Base-by-base conservation (phyloP, 2,888 invertebrate species). In the Laspeyria flexula region DNA sequence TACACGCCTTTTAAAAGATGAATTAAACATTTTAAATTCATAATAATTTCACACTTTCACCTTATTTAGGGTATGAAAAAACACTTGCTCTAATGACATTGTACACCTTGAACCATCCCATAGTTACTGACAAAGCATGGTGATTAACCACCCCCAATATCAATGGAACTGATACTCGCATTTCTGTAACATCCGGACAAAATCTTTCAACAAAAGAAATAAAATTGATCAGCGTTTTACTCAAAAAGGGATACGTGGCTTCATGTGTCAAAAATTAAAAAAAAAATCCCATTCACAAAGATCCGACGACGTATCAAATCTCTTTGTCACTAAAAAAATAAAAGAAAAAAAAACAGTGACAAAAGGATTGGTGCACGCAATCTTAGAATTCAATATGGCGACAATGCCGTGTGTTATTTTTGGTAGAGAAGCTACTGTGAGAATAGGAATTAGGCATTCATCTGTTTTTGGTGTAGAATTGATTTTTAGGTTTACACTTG, bases 271-370 rank as follows among this genome's bases (percentile, higher is more conserved):
- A 65, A 70, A 57, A 52, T 35, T 10, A 65, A 77, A 73, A 77
- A 80, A 77, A 81, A 44, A 83, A 83, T 73, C 68, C 77, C 77
- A 85, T 83, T 84, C 81, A 87, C 69, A 72, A 78, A 76, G 56
- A 85, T 85, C 82, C 85, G 88, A 88, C 88, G 84, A 82, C 84
- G 87, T 86, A 90, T 90, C 89, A 87, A 84, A 86, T 83, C 82
- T 77, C 80, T 71, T 77, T 79, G 74, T 76, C 60, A 60, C 64
- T 60, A 65, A 73, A 73, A 76, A 73, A 75, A 70, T 66, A 63
- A 63, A 73, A 70, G 66, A 63, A 63, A 66, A 72, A 75, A 81
- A 83, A 79, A 75, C 67, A 70, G 68, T 75, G 63, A 88, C 85
- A 88, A 90, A 25, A 81, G 76, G 81, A 75, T 69, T 79, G 77